phyloP scores from a whole-genome alignment of 2,888 invertebrate genomes.

The Steromphala cineraria region DNA sequence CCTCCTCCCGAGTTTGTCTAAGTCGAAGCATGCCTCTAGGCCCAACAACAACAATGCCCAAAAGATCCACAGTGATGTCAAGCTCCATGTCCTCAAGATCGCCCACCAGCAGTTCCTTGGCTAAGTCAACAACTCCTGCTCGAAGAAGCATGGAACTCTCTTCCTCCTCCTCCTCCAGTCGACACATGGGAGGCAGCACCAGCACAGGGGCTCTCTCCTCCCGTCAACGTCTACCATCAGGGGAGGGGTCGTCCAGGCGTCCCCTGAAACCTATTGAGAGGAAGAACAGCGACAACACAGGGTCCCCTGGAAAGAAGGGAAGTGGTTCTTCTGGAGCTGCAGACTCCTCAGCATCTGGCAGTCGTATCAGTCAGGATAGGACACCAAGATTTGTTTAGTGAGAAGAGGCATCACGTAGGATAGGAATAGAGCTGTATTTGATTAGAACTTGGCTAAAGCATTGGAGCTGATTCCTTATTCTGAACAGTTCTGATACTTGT shows the following conservation, averaged over 20 bases:
- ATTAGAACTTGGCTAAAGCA: no score
- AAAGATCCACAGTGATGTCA: neutral
- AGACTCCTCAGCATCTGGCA: neutral
- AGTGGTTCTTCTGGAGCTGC: neutral
- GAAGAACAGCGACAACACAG: constrained; percentile 8
- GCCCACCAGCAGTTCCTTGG: neutral
- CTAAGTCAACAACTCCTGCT: neutral
- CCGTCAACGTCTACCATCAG: neutral
- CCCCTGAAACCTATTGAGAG: neutral
- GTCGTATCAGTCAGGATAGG: constrained; percentile 36
- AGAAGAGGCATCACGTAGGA: no score
- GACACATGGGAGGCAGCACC: neutral
- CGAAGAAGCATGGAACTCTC: neutral
- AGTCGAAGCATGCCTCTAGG: neutral
- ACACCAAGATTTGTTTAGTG: constrained; percentile 47
- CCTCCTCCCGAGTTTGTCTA: constrained; percentile 1
- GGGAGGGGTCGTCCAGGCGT: neutral
- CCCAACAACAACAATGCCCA: neutral
- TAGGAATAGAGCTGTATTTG: no score
- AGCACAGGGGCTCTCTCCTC: neutral
- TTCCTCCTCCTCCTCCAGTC: neutral
- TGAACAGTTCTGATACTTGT: no score
- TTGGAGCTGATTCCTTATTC: no score
- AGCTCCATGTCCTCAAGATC: neutral
- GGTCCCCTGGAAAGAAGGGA: neutral